Percentiles rank a stretch among this genome's conserved stretches.
Conservation (phyloP, 1,140 invertebrate species). For the Conopomorpha cramerella region DNA sequence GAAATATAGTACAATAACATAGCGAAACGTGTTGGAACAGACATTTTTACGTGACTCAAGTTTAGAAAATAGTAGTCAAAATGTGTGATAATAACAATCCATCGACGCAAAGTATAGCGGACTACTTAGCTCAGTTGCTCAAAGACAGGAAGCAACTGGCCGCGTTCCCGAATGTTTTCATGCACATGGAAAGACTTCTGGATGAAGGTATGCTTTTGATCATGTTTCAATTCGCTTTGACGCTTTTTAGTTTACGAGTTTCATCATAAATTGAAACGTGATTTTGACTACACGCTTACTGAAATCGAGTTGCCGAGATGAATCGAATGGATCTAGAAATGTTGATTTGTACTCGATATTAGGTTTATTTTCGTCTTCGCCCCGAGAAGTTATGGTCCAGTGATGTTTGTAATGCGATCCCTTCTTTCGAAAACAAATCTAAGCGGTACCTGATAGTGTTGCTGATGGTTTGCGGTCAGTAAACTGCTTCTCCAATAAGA, state of each 20-base stretch:
- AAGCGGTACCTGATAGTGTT: constrained; percentile 41
- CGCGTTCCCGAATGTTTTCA: constrained; percentile 99
- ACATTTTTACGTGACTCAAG: constrained; percentile 46
- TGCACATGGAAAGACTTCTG: constrained; percentile 97
- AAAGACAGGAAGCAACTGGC: constrained; percentile 99
- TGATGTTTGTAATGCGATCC: constrained; percentile 55
- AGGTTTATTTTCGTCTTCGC: constrained; percentile 59
- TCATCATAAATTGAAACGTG: too few species aligned
- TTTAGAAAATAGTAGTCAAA: constrained; percentile 59
- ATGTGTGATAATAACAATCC: constrained; percentile 75
- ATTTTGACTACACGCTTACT: too few species aligned
- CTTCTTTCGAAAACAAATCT: constrained; percentile 46
- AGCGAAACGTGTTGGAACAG: constrained; percentile 38
- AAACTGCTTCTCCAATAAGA: constrained; percentile 11
- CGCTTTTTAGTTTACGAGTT: too few species aligned
- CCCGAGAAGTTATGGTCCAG: constrained; percentile 56
- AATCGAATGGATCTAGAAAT: constrained; percentile 50
- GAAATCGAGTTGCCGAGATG: too few species aligned
- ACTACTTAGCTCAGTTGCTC: constrained; percentile 99
- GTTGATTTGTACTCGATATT: constrained; percentile 51
- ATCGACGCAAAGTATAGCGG: constrained; percentile 94
- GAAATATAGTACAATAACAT: constrained; percentile 49
- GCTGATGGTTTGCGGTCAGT: constrained; percentile 39
- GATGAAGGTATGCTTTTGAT: constrained; percentile 97
- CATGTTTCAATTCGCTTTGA: background rate